Evolutionary conservation across 2,113 vertebrate species (phyloP).

Genomic region (Gymnocephalus cernua): DNA sequence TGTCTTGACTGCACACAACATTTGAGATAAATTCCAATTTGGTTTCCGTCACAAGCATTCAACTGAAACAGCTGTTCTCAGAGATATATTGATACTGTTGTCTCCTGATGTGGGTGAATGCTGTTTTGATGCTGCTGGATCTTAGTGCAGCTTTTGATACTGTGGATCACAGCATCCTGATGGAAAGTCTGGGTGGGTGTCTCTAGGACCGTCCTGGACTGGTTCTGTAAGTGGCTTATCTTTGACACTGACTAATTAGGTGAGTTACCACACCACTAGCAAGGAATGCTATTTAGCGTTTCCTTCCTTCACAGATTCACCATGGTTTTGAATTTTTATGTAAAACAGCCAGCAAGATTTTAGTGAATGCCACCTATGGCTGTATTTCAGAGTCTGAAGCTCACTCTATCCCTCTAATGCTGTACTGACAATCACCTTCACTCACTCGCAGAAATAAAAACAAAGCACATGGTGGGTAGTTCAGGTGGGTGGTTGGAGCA

Average conservation of each 20-base stretch:
- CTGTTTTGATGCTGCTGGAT: no score
- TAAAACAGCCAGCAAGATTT: background rate
- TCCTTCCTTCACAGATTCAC: background rate
- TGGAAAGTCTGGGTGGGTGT: no score
- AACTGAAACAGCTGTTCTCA: no score
- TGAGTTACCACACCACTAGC: background rate
- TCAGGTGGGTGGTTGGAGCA: conserved; percentile 23
- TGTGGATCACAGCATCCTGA: no score
- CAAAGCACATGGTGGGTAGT: conserved; percentile 32
- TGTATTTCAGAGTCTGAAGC: background rate
- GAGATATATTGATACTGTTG: no score
- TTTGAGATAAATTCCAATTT: no score
- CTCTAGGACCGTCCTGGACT: no score
- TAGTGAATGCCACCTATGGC: background rate
- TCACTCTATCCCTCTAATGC: background rate
- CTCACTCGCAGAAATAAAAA: conserved; percentile 2
- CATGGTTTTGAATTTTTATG: background rate
- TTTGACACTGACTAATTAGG: background rate
- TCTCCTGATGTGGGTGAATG: no score
- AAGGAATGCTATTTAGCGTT: background rate
- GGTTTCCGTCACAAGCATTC: no score
- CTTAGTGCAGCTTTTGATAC: no score
- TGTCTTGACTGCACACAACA: no score
- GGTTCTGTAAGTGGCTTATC: no score
- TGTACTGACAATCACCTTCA: conserved; percentile 3